phyloP scores from a whole-genome alignment of 2,888 invertebrate genomes.

The Acronicta alni region DNA sequence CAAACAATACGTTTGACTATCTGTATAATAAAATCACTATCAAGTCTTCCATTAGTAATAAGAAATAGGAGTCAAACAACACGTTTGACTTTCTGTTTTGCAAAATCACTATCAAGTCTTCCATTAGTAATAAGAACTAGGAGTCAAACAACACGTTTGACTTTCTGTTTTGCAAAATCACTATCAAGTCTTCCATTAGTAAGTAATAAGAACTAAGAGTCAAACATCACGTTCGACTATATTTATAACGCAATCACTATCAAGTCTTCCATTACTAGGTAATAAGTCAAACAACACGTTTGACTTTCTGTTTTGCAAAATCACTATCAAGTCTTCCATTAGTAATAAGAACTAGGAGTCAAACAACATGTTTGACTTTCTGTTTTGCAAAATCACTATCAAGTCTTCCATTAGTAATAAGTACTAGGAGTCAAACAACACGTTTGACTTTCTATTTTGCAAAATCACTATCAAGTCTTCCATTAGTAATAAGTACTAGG shows the following conservation, averaged over 20 bases:
- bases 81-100: not conserved
- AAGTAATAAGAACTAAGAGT: too few relatives aligned
- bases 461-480: conserved; percentile 2
- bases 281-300: not conserved
- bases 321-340: not conserved
- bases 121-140: not conserved
- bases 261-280: not conserved
- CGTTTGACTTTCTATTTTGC: not conserved
- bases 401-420: not conserved
- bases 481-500: not conserved
- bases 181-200: not conserved
- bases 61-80: not conserved
- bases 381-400: not conserved
- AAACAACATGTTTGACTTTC: not conserved
- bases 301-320: not conserved
- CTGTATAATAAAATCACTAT: not conserved
- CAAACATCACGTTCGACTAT: too few relatives aligned
- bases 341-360: too few relatives aligned
- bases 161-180: not conserved
- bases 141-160: not conserved
- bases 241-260: not conserved
- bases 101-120: conserved; percentile 5
- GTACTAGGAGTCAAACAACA: too few relatives aligned
- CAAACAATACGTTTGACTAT: too few relatives aligned
- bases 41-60: not conserved